Evolutionary conservation across 2,113 vertebrate genomes (phyloP), one percentile per base, ranked within the genome.

Genomic region (Oxyura jamaicensis): DNA sequence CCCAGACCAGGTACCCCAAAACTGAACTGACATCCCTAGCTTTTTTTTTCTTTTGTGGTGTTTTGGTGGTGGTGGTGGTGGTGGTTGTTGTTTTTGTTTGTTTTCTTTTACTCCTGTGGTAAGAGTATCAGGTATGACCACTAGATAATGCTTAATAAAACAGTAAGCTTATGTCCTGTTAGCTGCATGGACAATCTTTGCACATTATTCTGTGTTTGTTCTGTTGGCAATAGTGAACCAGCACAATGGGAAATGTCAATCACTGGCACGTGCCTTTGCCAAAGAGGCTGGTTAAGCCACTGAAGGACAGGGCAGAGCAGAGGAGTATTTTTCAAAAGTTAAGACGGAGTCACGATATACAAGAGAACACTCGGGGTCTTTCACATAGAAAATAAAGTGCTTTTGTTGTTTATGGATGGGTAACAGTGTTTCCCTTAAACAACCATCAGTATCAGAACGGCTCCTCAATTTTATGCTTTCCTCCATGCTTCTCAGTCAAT

Each of bases 271-370:
- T 8, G 12, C 28, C 71, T 86, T 76, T 79, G 31, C 81, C 26
- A 12, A 1, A 79, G 29, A 41, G 80, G 58, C 18, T 2, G 0
- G 53, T 91, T 36, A 82, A 39, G n/a, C 35, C 35, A n/a, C 53
- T 1, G 0, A 16, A 29, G 26, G 58, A 68, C 66, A 44, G 28
- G 4, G 36, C 0, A 0, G 22, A 90, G 60, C 69, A 83, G 41
- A 44, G 23, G n/a, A 87, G 41, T 36, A 33, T 59, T 86, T 83
- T 91, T 84, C 35, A 29, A 56, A 62, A 68, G 13, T 74, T 90
- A 67, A 71, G n/a, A 39, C 33, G 74, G 74, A 63, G 31, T 7
- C 28, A 52, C 23, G 33, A 72, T 41, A 58, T 12, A 26, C 41
- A 48, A 31, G 8, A 26, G 7, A 92, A 53, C 35, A 69, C 9